Evolutionary conservation across 2,113 vertebrate genomes (phyloP).

Genomic region (Pycnonotus jocosus): DNA sequence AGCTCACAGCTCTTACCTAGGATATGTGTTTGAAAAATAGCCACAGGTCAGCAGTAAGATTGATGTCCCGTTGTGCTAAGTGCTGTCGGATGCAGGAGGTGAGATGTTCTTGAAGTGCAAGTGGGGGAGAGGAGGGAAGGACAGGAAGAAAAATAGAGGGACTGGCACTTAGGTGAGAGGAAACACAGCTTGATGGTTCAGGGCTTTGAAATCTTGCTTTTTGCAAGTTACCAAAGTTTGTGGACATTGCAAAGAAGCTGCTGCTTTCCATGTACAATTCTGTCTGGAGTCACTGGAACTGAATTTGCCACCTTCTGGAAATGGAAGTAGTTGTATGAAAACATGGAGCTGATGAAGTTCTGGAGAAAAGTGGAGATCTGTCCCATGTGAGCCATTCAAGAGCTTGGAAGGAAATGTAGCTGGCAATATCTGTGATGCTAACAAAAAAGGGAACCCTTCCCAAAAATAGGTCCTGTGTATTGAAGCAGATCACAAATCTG

Average conservation of each 20-base stretch:
- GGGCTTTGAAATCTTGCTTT: background rate
- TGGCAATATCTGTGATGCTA: background rate
- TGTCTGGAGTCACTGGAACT: background rate
- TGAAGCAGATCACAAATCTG: background rate
- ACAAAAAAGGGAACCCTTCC: background rate
- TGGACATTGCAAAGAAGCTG: background rate
- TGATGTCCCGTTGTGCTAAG: background rate
- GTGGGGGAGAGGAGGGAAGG: background rate
- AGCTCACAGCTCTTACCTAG: background rate
- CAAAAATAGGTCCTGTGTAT: background rate
- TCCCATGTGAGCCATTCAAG: fast-evolving
- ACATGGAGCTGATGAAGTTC: background rate
- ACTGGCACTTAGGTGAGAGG: background rate
- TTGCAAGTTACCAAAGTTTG: background rate
- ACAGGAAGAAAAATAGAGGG: background rate
- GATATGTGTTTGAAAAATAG: background rate
- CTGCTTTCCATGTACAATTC: background rate
- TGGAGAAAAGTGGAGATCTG: background rate
- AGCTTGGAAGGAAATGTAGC: background rate
- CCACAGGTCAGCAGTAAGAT: fast-evolving
- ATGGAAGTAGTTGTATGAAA: background rate
- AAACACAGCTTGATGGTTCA: background rate
- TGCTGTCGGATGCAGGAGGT: background rate
- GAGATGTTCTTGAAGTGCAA: background rate
- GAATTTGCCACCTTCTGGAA: background rate